Evolutionary conservation across 2,113 vertebrate genomes (phyloP).

Genomic region (Istiophorus platypterus): DNA sequence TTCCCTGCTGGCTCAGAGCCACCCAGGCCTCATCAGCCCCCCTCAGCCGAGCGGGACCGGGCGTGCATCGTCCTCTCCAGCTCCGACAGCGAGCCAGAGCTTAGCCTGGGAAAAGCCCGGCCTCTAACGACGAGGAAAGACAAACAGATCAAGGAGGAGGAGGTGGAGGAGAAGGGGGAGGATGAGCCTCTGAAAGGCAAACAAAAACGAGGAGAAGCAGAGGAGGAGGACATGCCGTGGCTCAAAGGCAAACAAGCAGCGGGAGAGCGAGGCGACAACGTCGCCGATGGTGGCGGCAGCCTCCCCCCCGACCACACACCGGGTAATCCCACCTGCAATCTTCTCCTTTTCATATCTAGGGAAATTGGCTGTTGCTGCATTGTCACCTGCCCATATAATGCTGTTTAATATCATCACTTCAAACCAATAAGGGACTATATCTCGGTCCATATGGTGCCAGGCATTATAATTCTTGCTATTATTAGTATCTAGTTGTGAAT

Average conservation of each 20-base stretch:
- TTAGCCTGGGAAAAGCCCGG: constrained; percentile 38
- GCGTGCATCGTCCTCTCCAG: constrained; percentile 23
- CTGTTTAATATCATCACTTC: constrained; percentile 77
- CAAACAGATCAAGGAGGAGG: constrained; percentile 51
- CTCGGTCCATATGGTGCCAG: constrained; percentile 72
- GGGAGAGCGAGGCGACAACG: constrained; percentile 51
- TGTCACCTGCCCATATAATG: constrained; percentile 74
- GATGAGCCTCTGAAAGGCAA: constrained; percentile 61
- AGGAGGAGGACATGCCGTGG: constrained; percentile 65
- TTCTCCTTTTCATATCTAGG: constrained; percentile 78
- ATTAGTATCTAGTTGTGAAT: constrained; percentile 58
- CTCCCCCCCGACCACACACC: constrained; percentile 62
- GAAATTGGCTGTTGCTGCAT: constrained; percentile 76
- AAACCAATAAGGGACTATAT: constrained; percentile 72
- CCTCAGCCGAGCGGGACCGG: constrained; percentile 14
- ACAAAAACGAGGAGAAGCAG: constrained; percentile 58
- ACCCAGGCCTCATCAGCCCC: constrained; percentile 23
- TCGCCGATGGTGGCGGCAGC: constrained; percentile 34
- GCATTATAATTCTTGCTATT: constrained; percentile 73
- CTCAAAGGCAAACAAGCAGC: constrained; percentile 71
- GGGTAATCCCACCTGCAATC: constrained; percentile 81
- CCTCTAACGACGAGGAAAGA: constrained; percentile 17
- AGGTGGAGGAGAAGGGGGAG: constrained; percentile 31
- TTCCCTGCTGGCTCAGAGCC: constrained; percentile 47
- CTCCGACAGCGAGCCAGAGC: constrained; percentile 50